Evolutionary conservation across 1,140 invertebrate genomes (phyloP).

Genomic region (Drosophila jambulina): DNA sequence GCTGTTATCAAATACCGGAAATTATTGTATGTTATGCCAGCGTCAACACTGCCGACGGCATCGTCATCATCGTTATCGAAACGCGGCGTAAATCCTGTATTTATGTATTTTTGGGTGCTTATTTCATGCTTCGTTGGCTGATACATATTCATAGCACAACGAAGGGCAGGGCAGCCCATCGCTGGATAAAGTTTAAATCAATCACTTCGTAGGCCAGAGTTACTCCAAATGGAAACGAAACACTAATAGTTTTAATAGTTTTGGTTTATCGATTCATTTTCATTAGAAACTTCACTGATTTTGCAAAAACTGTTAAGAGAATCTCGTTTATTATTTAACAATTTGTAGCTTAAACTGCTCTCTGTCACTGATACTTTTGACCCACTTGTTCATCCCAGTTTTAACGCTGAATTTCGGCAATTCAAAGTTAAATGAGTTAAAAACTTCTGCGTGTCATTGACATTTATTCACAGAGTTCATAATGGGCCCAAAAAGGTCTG

Average conservation of each 20-base stretch:
- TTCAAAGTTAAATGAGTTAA: slow-evolving; percentile 29
- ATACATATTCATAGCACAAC: slow-evolving; percentile 35
- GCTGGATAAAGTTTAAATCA: slow-evolving; percentile 31
- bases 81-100: slow-evolving; percentile 75
- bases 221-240: background rate
- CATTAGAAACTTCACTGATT: background rate
- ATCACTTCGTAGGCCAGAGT: slow-evolving; percentile 7
- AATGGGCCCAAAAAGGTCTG: slow-evolving; percentile 11
- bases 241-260: background rate
- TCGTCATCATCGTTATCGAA: slow-evolving; percentile 48
- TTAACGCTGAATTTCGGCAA: background rate
- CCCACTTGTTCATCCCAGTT: background rate
- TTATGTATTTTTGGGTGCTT: slow-evolving; percentile 64
- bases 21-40: slow-evolving; percentile 72
- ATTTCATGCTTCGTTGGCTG: slow-evolving; percentile 71
- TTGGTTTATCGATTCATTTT: background rate
- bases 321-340: background rate
- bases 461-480: slow-evolving; percentile 51
- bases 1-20: slow-evolving; percentile 77
- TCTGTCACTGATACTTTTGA: slow-evolving; percentile 1
- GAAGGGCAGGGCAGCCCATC: background rate
- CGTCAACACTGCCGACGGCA: slow-evolving; percentile 55
- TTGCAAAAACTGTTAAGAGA: background rate
- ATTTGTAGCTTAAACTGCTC: slow-evolving; percentile 2
- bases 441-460: slow-evolving; percentile 47